Evolutionary conservation across 2,797 vertebrate genomes (phyloP), one percentile per base, ranked within the genome.

Genomic region (Mormyrus proboscirostris): DNA sequence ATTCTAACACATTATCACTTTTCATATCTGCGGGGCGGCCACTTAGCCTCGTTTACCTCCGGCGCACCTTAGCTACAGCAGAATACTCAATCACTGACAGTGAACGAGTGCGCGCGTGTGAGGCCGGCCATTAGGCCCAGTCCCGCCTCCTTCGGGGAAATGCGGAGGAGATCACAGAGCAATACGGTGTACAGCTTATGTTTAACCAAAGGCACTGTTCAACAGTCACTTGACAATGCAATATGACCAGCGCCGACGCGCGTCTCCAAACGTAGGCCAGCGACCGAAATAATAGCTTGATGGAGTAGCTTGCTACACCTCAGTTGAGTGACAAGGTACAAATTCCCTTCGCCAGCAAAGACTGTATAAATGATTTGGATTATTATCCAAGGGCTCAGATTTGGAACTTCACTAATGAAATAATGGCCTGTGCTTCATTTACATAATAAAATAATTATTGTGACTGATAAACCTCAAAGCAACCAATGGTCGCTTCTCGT

Each of bases 361-460:
- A 93, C 91, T 91, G 89, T 89, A 88, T 87, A 73, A 85, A 90
- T 91, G 89, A 93, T 93, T 90, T 96, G 96, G 95, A 96, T 96
- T 95, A 95, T 96, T 96, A 96, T 96, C 94, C 88, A 91, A 88
- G 94, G 93, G 93, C 93, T 92, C 93, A 93, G 94, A 96, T 96
- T 95, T 95, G 95, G 93, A 92, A 94, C 93, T 91, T 90, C 25
- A 89, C 94, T 96, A 96, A 96, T 96, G 95, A 96, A 96, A 96
- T 96, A 96, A 96, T 95, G 92, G 94, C 2, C 91, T 88, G 87
- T 76, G 89, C 90, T 93, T 95, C 94, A 96, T 96, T 96, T 96
- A 93, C 96, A 96, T 96, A 95, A 95, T 96, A 95, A 95, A 96
- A 96, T 96, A 95, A 96, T 96, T 95, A 96, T 94, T 93, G 94